These are phyloP conservation scores for Bimastos eiseni DNA, from an alignment of 2,888 invertebrate genomes.

Conservation along the genomic window DNA sequence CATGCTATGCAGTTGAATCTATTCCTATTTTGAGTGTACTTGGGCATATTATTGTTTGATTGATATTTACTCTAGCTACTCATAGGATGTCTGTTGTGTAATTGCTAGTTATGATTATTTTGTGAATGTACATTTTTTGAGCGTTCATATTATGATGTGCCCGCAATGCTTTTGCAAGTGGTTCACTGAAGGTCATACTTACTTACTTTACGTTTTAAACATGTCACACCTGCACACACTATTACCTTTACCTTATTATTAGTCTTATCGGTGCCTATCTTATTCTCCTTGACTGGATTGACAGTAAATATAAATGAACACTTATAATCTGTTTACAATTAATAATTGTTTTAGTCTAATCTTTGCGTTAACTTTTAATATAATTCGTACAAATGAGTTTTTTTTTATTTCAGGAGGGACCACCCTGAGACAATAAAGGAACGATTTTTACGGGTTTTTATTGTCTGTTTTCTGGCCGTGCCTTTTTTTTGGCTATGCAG, in stretches of 20 bases:
- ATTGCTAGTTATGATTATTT: no score
- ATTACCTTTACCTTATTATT: neutral
- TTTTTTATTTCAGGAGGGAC: conserved; percentile 67
- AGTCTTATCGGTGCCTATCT: neutral
- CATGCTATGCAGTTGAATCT: no score
- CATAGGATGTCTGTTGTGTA: no score
- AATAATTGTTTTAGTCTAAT: neutral
- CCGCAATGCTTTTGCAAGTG: no score
- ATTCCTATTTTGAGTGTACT: no score
- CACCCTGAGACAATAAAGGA: conserved; percentile 85
- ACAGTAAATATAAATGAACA: no score
- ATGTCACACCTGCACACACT: neutral
- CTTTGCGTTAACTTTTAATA: neutral
- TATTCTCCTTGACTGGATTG: neutral
- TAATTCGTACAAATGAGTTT: neutral
- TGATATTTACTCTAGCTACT: no score
- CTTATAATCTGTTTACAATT: neutral
- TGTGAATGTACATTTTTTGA: no score
- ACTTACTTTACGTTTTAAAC: no score
- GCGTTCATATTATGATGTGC: no score
- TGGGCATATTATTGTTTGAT: no score
- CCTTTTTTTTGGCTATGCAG: conserved; percentile 74
- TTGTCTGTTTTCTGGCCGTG: conserved; percentile 80
- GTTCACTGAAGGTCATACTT: no score
- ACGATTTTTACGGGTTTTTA: conserved; percentile 81